Evolutionary conservation across 1,140 invertebrate genomes (phyloP), one percentile per base, ranked within the genome.

Genomic region (Drosophila truncata): DNA sequence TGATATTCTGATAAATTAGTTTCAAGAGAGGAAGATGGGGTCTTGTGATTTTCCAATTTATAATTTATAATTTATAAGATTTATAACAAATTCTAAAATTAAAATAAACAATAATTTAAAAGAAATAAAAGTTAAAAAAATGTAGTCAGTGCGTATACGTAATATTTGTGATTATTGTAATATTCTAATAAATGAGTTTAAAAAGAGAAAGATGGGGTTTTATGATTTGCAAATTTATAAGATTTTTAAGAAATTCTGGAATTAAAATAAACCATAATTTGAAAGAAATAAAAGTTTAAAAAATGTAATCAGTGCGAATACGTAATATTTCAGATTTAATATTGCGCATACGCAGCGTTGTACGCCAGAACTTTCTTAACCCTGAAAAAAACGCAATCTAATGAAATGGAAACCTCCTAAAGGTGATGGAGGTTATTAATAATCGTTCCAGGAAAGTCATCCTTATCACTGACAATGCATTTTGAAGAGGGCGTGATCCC

Each of bases 301-400:
- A 16, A 7, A 2, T n/a, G n/a, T 44, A 6, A 0, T 20, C 2
- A n/a, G 7, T 54, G 10, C 35, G 52, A 37, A 55, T 55, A 55
- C 52, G 52, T 55, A 55, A 25, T 37, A 62, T 27, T 20, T 31
- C 2, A 1, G 2, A 11, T 35, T 23, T 18, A 13, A 25, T n/a
- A 70, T 70, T 70, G 35, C 63, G 47, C 46, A 70, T 70, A 67
- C 66, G 66, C 66, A 44, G 47, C 35, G 62, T 54, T 13, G 66
- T 23, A 2, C 14, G n/a, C 37, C 2, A 46, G 33, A 66, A 66
- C 7, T n/a, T 66, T 50, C n/a, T 20, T n/a, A 18, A 3, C 23
- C 10, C 59, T 46, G 42, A 3, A 63, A 27, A 44, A 25, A 13
- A 20, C 29, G 23, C 62, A 66, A 66, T 65, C n/a, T 9, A 50